Percentiles rank a stretch among this genome's conserved stretches.
Evolutionary conservation across 2,888 invertebrate genomes (phyloP).

Genomic region (Lithophane leautieri): DNA sequence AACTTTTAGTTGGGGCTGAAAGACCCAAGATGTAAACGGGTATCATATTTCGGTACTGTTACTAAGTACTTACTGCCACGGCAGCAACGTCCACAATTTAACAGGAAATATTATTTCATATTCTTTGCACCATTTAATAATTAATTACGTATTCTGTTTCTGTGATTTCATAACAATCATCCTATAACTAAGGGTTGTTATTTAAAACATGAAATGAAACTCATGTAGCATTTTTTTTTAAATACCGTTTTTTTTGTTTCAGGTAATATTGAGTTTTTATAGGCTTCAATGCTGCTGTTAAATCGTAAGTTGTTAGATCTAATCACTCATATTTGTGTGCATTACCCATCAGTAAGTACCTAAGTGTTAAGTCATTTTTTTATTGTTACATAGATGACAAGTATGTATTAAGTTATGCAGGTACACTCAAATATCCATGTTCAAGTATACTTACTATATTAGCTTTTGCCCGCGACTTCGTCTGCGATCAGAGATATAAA

Average conservation of each 20-base stretch:
- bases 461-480: too few relatives aligned
- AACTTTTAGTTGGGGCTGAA: neutral
- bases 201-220: neutral
- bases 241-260: constrained; percentile 57
- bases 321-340: too few relatives aligned
- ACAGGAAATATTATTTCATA: neutral
- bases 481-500: too few relatives aligned
- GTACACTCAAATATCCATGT: too few relatives aligned
- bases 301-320: constrained; percentile 32
- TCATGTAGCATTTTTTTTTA: constrained; percentile 3
- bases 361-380: too few relatives aligned
- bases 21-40: neutral
- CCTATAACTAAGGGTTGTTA: neutral
- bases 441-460: too few relatives aligned
- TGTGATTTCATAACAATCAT: neutral
- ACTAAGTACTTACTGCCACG: neutral
- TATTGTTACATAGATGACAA: too few relatives aligned
- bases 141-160: neutral
- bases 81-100: neutral
- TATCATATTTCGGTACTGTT: neutral
- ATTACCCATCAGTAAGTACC: too few relatives aligned
- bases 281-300: neutral
- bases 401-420: too few relatives aligned
- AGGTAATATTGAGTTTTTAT: constrained; percentile 46
- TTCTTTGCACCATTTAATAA: neutral